phyloP scores from a whole-genome alignment of 1,140 invertebrate species.

The Camponotus pennsylvanicus region DNA sequence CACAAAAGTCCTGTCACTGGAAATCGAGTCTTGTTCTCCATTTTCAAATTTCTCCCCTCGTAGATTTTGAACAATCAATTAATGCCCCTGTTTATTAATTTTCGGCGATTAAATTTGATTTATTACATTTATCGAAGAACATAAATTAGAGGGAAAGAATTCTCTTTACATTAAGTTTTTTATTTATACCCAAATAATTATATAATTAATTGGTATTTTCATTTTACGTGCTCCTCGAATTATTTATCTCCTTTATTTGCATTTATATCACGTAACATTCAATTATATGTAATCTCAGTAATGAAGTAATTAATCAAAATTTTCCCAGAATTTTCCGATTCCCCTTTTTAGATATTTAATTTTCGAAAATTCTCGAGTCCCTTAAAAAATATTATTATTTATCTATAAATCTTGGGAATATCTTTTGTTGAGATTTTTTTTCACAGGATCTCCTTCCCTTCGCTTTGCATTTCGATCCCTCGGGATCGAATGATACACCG shows the following conservation, averaged over 20 bases:
- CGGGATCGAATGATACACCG: conserved; percentile 7
- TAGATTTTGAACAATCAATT: conserved; percentile 9
- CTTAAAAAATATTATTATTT: conserved; percentile 2
- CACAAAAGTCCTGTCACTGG: neutral
- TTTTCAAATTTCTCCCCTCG: neutral
- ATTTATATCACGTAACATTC: neutral
- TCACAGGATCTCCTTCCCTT: neutral
- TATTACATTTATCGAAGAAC: neutral
- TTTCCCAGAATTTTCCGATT: neutral
- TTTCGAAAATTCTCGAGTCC: neutral
- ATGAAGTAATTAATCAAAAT: conserved; percentile 1
- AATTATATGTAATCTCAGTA: neutral
- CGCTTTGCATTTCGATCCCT: neutral
- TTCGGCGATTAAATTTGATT: neutral
- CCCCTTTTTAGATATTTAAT: neutral
- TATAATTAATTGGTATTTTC: neutral
- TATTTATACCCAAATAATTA: neutral
- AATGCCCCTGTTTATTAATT: neutral
- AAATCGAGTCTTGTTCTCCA: conserved; percentile 18
- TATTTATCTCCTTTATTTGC: conserved; percentile 5
- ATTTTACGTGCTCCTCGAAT: neutral
- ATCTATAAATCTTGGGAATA: conserved; percentile 21
- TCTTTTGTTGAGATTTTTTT: neutral
- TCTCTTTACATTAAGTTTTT: neutral
- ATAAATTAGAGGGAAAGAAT: neutral